Conservation (phyloP, 1,140 invertebrate genomes). For the Nasonia vitripennis region DNA sequence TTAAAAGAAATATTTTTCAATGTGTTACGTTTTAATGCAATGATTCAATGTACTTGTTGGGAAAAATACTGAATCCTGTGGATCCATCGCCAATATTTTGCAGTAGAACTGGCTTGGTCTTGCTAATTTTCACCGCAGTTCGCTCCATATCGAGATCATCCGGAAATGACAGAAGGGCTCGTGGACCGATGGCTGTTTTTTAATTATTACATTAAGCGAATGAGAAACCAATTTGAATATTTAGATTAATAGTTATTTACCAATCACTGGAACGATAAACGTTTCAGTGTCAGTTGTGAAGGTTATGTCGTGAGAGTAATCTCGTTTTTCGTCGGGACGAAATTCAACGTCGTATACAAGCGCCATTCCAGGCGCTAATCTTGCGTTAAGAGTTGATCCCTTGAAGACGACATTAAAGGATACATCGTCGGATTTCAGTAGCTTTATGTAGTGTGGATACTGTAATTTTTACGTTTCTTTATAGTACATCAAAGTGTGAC, state of each 20-base stretch:
- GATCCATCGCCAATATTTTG: conserved; percentile 68
- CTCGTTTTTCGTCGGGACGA: conserved; percentile 61
- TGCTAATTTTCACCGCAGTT: conserved; percentile 69
- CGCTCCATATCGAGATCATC: conserved; percentile 70
- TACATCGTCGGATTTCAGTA: conserved; percentile 56
- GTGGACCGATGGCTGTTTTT: conserved; percentile 67
- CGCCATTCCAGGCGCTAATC: conserved; percentile 71
- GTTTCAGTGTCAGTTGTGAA: conserved; percentile 63
- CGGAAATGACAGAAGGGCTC: conserved; percentile 73
- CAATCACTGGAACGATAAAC: conserved; percentile 65
- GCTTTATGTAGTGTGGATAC: neutral
- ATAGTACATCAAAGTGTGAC: no score
- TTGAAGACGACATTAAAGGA: conserved; percentile 64
- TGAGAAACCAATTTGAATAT: neutral
- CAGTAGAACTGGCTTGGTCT: conserved; percentile 66
- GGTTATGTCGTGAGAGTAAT: conserved; percentile 66
- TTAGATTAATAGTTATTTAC: conserved; percentile 50
- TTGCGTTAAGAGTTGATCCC: conserved; percentile 57
- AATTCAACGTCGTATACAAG: conserved; percentile 65
- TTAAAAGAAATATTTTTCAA: neutral
- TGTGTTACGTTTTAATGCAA: neutral
- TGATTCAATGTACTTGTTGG: conserved; percentile 57
- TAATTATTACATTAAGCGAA: neutral
- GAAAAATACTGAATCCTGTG: conserved; percentile 65
- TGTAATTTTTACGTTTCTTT: neutral